These are phyloP conservation scores for Aculops lycopersici DNA, from an alignment of 1,140 invertebrate species.

Conservation along the genomic window DNA sequence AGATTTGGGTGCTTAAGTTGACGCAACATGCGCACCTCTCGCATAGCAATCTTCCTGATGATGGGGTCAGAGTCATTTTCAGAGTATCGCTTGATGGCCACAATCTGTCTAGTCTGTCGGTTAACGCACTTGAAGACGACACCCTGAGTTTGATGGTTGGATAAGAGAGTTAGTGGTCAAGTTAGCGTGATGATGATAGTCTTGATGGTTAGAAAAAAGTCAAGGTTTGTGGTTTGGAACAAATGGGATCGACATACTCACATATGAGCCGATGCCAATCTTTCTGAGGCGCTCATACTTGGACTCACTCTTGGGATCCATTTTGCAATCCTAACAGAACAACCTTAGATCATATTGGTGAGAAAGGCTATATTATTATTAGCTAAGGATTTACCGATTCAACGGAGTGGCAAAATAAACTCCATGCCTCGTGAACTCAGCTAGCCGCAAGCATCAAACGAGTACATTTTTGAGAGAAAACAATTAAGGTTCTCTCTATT, in stretches of 20 bases:
- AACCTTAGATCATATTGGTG: too few species aligned
- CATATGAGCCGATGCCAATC: not conserved
- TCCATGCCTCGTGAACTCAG: too few species aligned
- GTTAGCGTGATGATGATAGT: too few species aligned
- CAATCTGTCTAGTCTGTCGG: conserved; percentile 67
- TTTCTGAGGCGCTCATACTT: not conserved
- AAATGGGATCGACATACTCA: not conserved
- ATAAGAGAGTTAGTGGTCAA: not conserved
- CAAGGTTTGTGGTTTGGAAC: not conserved
- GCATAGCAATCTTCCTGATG: conserved; percentile 82
- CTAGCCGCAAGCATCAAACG: too few species aligned
- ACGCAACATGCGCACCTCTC: conserved; percentile 76
- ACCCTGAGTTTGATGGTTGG: conserved; percentile 31
- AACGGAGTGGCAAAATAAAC: too few species aligned
- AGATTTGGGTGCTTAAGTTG: conserved; percentile 92
- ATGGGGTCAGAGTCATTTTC: conserved; percentile 94
- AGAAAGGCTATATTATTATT: too few species aligned
- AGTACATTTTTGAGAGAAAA: too few species aligned
- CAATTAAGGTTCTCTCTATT: too few species aligned
- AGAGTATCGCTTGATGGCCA: conserved; percentile 94
- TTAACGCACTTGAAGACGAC: conserved; percentile 94
- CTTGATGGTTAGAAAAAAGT: too few species aligned
- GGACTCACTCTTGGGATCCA: too few species aligned
- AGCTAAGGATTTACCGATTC: too few species aligned
- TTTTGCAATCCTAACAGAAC: too few species aligned